phyloP scores from a whole-genome alignment of 2,113 vertebrate species.

The Epinephelus lanceolatus region DNA sequence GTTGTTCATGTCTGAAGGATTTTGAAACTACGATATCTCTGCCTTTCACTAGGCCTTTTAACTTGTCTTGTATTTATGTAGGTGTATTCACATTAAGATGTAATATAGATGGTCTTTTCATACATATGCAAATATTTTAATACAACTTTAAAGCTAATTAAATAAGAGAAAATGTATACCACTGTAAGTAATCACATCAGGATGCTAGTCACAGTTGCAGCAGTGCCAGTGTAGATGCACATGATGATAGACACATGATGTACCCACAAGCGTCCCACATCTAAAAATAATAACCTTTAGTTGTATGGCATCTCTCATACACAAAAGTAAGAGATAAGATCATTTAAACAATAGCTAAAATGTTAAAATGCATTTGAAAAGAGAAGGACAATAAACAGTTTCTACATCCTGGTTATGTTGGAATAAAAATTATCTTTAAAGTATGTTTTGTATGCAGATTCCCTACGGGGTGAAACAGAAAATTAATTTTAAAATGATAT shows the following conservation, averaged over 20 bases:
- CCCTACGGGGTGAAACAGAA: neutral
- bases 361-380: neutral
- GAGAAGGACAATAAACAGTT: neutral
- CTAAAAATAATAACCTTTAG: neutral
- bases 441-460: neutral
- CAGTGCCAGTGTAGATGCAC: neutral
- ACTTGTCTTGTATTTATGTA: neutral
- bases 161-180: neutral
- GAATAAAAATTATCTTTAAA: neutral
- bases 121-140: neutral
- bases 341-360: neutral
- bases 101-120: neutral
- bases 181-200: neutral
- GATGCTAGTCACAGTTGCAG: neutral
- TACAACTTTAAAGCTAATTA: neutral
- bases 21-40: neutral
- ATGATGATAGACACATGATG: neutral
- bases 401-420: neutral
- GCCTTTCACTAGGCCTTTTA: neutral
- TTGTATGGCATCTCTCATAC: neutral
- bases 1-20: neutral
- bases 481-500: neutral
- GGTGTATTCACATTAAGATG: neutral
- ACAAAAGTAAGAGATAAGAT: neutral
- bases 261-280: too few species aligned